Conservation (phyloP, 2,113 vertebrate species). For the Bagarius yarrelli region DNA sequence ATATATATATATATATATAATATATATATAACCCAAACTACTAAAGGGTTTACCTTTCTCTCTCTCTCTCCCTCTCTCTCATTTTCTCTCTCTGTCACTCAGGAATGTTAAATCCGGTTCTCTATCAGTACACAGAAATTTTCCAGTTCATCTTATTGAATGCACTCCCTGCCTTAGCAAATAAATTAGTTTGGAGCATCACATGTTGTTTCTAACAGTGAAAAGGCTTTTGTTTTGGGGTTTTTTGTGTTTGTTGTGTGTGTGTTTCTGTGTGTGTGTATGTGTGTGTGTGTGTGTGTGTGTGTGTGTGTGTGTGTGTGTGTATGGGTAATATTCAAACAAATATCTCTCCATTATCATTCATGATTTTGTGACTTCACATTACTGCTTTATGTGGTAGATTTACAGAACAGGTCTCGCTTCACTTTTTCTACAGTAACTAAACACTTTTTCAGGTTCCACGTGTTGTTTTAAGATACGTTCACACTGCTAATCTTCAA, state of each 20-base stretch:
- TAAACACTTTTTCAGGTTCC: not conserved
- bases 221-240: not conserved
- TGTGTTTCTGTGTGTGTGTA: no score
- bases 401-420: not conserved
- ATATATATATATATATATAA: no score
- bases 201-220: slow-evolving; percentile 4
- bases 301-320: no score
- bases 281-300: no score
- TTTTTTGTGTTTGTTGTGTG: no score
- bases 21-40: no score
- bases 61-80: no score
- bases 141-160: slow-evolving; percentile 10
- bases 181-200: slow-evolving; percentile 5
- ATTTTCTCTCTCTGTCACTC: no score
- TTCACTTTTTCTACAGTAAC: not conserved
- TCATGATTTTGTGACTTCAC: not conserved
- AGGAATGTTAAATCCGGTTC: no score
- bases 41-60: no score
- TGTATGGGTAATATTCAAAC: not conserved
- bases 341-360: not conserved
- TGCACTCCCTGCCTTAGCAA: slow-evolving; percentile 1
- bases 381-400: not conserved
- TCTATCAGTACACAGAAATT: not conserved
- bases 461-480: no score
- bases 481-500: no score